Base-by-base conservation (phyloP, 2,888 invertebrate genomes). In the Alentia gelatinosa region DNA sequence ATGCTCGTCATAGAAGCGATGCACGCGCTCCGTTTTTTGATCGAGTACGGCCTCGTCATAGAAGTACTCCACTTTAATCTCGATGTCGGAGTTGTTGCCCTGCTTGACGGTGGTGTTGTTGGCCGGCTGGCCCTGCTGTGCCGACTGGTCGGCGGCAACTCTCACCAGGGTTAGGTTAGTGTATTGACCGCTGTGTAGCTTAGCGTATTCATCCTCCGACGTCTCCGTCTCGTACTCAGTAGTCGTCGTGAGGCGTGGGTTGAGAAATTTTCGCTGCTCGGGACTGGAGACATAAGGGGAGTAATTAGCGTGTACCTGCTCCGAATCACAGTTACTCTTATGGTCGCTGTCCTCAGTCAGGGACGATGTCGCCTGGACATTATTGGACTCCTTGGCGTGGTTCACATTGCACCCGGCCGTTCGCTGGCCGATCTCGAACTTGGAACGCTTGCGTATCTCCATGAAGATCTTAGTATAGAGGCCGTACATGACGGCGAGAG, bases 391-490 rank as follows among this genome's bases (percentile, higher is more conserved):
- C n/a, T 88, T 86, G 23, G 15, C 68, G 35, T 50, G 33, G 15
- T 68, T 88, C 35, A 50, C 19, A 30, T 88, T 68, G 30, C 89
- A 89, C 42, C 94, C 94, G 7, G 93, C 93, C 56, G 93, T 94
- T 68, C 94, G 92, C 91, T 95, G 95, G 1, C 96, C 96, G 33
- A 95, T 91, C 92, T 96, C 95, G 90, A 96, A 93, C 92, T 95
- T 94, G 0, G 96, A 96, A 1, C 97, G 93, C 91, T 96, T 96
- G 79, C 96, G 94, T 39, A 97, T 97, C 92, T 96, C 96, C 92
- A 95, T 94, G 93, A 96, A 97, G 89, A 97, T 96, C 92, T 96
- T 95, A 39, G 95, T 96, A 93, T 97, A 97, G 12, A 97, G 94
- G 74, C 93, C 94, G 91, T 96, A 96, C 96, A 97, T 97, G n/a